Evolutionary conservation across 2,113 vertebrate genomes (phyloP).

Genomic region (Prochilodus magdalenae): DNA sequence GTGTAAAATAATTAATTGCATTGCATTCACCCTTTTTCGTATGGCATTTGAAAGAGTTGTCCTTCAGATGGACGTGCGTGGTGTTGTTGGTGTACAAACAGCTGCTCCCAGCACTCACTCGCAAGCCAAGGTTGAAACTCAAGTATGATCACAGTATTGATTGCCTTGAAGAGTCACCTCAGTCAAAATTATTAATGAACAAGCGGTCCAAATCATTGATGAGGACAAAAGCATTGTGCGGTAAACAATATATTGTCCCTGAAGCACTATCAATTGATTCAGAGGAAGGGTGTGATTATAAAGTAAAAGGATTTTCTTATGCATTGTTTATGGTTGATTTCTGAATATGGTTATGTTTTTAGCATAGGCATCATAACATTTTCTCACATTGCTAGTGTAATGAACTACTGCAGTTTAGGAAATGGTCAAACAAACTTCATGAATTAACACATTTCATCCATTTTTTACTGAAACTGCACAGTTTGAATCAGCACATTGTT

Average conservation of each 20-base stretch:
- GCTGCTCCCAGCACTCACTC: conserved; percentile 40
- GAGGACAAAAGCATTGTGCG: conserved; percentile 22
- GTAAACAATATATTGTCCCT: conserved; percentile 26
- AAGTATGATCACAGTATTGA: conserved; percentile 55
- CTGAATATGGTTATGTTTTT: too few relatives aligned
- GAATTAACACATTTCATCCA: too few relatives aligned
- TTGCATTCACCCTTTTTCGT: conserved; percentile 8
- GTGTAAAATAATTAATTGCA: conserved; percentile 34
- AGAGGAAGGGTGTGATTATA: conserved; percentile 4
- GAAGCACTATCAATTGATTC: conserved; percentile 47
- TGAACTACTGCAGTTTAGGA: too few relatives aligned
- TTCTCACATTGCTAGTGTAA: too few relatives aligned
- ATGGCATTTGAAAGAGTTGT: not conserved
- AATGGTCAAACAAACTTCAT: too few relatives aligned
- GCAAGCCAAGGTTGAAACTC: conserved; percentile 46
- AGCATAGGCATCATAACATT: too few relatives aligned
- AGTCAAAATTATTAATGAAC: conserved; percentile 60
- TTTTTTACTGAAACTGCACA: too few relatives aligned
- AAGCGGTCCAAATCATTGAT: conserved; percentile 49
- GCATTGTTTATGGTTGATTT: not conserved
- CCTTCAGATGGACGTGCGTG: not conserved
- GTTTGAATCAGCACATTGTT: too few relatives aligned
- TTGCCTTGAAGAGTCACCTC: conserved; percentile 55
- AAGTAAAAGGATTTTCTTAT: not conserved
- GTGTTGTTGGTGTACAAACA: conserved; percentile 19